Percentiles rank a stretch among this genome's conserved stretches.
Evolutionary conservation across 2,888 invertebrate genomes (phyloP).

Genomic region (Crioceris asparagi): DNA sequence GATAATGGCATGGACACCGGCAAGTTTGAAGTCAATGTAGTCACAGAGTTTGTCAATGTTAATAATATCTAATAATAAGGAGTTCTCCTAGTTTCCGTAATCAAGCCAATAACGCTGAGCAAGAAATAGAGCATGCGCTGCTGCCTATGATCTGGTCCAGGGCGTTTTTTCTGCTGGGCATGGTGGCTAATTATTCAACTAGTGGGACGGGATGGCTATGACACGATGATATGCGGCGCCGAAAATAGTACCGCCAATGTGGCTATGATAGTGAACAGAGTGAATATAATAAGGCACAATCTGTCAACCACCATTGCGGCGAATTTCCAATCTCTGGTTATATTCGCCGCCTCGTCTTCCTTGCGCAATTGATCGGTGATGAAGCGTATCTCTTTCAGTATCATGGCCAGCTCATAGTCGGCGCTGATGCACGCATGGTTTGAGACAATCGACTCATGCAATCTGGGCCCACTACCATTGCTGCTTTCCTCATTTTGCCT

Average conservation of each 20-base stretch:
- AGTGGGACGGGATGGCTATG: conserved; percentile 47
- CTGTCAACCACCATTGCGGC: conserved; percentile 99
- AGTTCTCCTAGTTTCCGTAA: too few species aligned
- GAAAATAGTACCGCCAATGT: conserved; percentile 94
- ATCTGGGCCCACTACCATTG: conserved; percentile 48
- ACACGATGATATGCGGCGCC: conserved; percentile 92
- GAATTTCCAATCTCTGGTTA: conserved; percentile 98
- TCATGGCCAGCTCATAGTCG: conserved; percentile 88
- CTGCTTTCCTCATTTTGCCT: conserved; percentile 42
- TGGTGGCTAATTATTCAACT: conserved; percentile 6
- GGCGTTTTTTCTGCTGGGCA: not conserved
- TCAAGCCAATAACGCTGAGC: too few species aligned
- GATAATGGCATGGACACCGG: too few species aligned
- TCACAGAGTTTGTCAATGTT: too few species aligned
- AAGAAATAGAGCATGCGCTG: too few species aligned
- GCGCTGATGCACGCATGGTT: conserved; percentile 83
- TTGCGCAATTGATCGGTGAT: conserved; percentile 90
- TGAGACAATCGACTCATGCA: conserved; percentile 61
- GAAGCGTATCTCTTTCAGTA: conserved; percentile 87
- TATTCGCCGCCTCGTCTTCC: conserved; percentile 88
- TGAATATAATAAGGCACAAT: conserved; percentile 99
- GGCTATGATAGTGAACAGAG: conserved; percentile 94
- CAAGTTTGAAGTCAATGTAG: too few species aligned
- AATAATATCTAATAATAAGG: too few species aligned
- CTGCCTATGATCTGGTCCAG: too few species aligned